These are phyloP conservation scores for Rhodeus uyekii DNA, from an alignment of 2,797 vertebrate genomes.

Conservation along the genomic window DNA sequence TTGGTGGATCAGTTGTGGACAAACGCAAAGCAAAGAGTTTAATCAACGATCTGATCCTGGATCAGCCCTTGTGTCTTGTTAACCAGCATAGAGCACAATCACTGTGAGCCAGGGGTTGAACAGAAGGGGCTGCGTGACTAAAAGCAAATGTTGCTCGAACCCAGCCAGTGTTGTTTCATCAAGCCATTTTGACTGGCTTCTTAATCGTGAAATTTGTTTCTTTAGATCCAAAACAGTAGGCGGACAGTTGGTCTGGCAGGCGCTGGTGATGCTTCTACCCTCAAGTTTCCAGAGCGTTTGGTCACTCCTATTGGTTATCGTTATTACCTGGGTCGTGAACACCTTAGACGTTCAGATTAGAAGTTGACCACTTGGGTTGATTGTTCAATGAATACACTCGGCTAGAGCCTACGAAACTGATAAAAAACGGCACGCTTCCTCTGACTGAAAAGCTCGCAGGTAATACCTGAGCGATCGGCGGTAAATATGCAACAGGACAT, in stretches of 20 bases:
- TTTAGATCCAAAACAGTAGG: constrained; percentile 47
- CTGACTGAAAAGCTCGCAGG: constrained; percentile 1
- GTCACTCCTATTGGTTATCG: constrained; percentile 4
- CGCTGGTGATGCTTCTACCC: not conserved
- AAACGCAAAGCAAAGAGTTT: constrained; percentile 18
- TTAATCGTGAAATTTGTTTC: constrained; percentile 42
- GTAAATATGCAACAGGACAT: constrained; percentile 45
- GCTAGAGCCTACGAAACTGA: not conserved
- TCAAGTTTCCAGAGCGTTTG: constrained; percentile 37
- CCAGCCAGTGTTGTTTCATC: constrained; percentile 33
- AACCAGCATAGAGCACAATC: constrained; percentile 18
- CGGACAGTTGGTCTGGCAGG: constrained; percentile 46
- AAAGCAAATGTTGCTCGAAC: constrained; percentile 39
- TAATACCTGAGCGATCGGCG: constrained; percentile 34
- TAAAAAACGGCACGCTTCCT: not conserved
- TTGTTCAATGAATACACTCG: not conserved
- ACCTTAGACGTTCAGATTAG: not conserved
- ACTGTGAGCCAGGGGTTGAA: constrained; percentile 48
- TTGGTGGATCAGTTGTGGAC: not conserved
- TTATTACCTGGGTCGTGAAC: constrained; percentile 6
- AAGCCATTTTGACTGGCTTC: constrained; percentile 43
- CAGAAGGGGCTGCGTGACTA: constrained; percentile 46
- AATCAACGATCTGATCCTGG: constrained; percentile 36
- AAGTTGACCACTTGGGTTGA: not conserved
- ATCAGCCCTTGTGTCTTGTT: constrained; percentile 32